Base-by-base conservation (phyloP, 2,113 vertebrate species). In the Heliornis fulica region DNA sequence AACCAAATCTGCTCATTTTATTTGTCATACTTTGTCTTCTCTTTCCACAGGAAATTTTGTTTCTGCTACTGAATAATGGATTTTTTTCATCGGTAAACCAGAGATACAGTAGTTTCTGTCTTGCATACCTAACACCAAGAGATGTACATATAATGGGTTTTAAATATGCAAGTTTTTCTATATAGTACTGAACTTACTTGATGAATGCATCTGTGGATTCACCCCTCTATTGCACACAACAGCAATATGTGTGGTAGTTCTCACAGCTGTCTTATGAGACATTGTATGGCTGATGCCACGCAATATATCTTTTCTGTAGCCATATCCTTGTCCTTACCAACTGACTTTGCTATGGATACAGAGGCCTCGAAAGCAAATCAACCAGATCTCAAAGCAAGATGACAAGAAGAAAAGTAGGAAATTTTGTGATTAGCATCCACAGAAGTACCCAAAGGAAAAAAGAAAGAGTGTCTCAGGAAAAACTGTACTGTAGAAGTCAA, bases 121-220 rank as follows among this genome's bases (percentile, higher is more conserved):
- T 72, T 84, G 7, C 3, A 9, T 36, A 34, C 28, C n/a, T 76
- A 21, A 61, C 15, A 48, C 31, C 12, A 69, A 29, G 13, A 69
- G 13, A 9, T 22, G 6, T 48, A 34, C 6, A 5, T 50, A 20
- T 23, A 71, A 46, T 18, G 11, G 7, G 1, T 63, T 87, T 77
- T 92, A 41, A 75, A 41, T 40, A 43, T 7, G 1, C n/a, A n/a
- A n/a, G n/a, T 4, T 8, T 31, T 71, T 48, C 57, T 68, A 45
- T 3, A 43, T 50, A 9, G 5, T 20, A 14, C n/a, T 61, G 8
- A 11, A 32, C 3, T 2, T 23, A 16, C 9, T 65, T 3, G 0
- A 53, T 43, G 36, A 40, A 40, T n/a, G n/a, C 23, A 83, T 34
- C 7, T 11, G 31, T 41, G 41, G n/a, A 61, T 59, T 82, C 25